phyloP scores from a whole-genome alignment of 2,113 vertebrate species.

The Aythya baeri region DNA sequence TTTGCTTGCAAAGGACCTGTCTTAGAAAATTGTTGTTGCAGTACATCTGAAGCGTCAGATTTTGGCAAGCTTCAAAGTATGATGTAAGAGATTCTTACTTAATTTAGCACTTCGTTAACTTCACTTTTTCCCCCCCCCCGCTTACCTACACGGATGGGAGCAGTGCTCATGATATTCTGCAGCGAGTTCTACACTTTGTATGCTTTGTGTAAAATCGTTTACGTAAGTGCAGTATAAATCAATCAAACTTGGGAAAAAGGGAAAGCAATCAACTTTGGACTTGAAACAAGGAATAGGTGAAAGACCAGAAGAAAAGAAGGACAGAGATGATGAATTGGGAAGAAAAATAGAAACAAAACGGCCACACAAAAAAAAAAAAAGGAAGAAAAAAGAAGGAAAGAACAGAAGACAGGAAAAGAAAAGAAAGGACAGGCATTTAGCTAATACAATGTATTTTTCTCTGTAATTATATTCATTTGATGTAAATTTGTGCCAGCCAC shows the following conservation, averaged over 20 bases:
- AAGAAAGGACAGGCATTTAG: not conserved
- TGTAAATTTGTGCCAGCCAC: slow-evolving; percentile 43
- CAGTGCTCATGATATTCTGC: not conserved
- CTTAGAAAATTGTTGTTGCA: slow-evolving; percentile 28
- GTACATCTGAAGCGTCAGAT: slow-evolving; percentile 28
- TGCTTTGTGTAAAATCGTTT: slow-evolving; percentile 3
- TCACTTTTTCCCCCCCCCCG: not conserved
- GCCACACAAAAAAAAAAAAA: not conserved
- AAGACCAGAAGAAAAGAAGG: not conserved
- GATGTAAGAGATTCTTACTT: slow-evolving; percentile 55
- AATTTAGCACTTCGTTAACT: slow-evolving; percentile 56
- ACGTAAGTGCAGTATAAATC: slow-evolving; percentile 12
- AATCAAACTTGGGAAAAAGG: not conserved
- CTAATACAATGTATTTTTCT: slow-evolving; percentile 17
- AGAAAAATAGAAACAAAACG: not conserved
- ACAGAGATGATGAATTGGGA: not conserved
- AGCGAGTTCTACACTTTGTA: not conserved
- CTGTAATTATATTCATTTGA: slow-evolving; percentile 51
- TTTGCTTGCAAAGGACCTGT: slow-evolving; percentile 17
- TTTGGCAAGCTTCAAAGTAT: slow-evolving; percentile 53
- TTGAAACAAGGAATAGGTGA: slow-evolving; percentile 7
- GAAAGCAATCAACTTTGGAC: not conserved
- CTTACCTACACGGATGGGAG: not conserved
- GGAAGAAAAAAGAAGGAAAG: not conserved
- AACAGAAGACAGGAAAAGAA: not conserved